phyloP scores from a whole-genome alignment of 2,888 invertebrate genomes.

The Drosophila leonis region DNA sequence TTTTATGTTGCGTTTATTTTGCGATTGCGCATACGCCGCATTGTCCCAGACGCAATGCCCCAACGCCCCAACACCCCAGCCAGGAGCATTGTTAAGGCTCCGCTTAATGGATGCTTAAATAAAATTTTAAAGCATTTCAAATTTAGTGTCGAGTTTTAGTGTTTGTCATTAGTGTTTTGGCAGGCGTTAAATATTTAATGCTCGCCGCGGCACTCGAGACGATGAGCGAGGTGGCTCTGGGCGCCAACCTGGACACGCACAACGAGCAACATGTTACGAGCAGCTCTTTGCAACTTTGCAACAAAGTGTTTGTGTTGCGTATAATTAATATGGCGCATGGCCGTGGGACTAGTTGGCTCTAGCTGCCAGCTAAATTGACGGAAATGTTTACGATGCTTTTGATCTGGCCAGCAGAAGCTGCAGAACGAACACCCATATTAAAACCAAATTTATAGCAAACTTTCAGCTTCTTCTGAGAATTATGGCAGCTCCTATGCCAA shows the following conservation, averaged over 20 bases:
- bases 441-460: neutral
- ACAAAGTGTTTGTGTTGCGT: slow-evolving; percentile 73
- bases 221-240: neutral
- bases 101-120: slow-evolving; percentile 76
- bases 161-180: slow-evolving; percentile 81
- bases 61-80: neutral
- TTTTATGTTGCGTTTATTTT: slow-evolving; percentile 74
- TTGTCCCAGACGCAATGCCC: slow-evolving; percentile 28
- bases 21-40: slow-evolving; percentile 64
- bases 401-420: slow-evolving; percentile 16
- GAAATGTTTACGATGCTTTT: slow-evolving; percentile 38
- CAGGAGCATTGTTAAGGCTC: slow-evolving; percentile 56
- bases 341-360: slow-evolving; percentile 4
- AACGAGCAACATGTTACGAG: neutral
- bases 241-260: slow-evolving; percentile 3
- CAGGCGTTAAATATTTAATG: slow-evolving; percentile 79
- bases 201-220: slow-evolving; percentile 13
- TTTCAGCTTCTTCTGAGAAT: neutral
- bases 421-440: neutral
- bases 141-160: slow-evolving; percentile 77
- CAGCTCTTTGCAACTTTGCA: slow-evolving; percentile 51
- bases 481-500: neutral
- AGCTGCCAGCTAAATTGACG: slow-evolving; percentile 48
- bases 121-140: slow-evolving; percentile 77
- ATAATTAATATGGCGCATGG: slow-evolving; percentile 68